Percentiles rank a stretch among this genome's conserved stretches.
Conservation (phyloP, 2,797 vertebrate genomes). For the Scolopax rusticola region DNA sequence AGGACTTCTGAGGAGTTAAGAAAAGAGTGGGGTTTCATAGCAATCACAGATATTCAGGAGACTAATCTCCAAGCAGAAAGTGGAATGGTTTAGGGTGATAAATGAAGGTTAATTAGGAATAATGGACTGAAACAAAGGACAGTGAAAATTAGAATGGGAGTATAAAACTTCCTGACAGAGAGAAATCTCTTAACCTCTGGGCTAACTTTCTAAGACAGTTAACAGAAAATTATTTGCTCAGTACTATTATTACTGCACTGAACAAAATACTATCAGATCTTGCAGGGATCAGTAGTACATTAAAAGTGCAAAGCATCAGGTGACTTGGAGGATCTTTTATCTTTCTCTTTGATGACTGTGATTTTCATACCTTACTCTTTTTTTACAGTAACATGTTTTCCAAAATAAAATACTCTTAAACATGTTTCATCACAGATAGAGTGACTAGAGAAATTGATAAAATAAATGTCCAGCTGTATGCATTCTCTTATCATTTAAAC, state of each 20-base stretch:
- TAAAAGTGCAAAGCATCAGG: background rate
- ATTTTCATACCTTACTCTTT: background rate
- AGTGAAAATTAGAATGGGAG: background rate
- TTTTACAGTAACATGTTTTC: background rate
- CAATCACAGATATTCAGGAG: background rate
- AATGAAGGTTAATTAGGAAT: background rate
- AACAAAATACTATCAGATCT: background rate
- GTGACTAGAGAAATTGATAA: background rate
- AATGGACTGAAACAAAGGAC: background rate
- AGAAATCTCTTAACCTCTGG: background rate
- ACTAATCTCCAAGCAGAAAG: background rate
- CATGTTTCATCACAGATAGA: background rate
- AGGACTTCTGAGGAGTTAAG: background rate
- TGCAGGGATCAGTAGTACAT: background rate
- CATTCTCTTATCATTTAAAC: background rate
- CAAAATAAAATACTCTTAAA: background rate
- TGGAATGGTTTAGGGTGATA: background rate
- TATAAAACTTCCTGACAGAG: background rate
- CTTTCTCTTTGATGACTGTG: background rate
- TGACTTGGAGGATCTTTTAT: background rate
- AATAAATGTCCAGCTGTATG: background rate
- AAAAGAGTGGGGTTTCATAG: background rate
- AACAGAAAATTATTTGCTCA: background rate
- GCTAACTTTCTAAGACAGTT: background rate
- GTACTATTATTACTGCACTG: background rate